A percentile compares a stretch with the other conserved stretches of the same genome.
Conservation (phyloP, 1,140 invertebrate genomes). For the Lamellibrachia luymesi region DNA sequence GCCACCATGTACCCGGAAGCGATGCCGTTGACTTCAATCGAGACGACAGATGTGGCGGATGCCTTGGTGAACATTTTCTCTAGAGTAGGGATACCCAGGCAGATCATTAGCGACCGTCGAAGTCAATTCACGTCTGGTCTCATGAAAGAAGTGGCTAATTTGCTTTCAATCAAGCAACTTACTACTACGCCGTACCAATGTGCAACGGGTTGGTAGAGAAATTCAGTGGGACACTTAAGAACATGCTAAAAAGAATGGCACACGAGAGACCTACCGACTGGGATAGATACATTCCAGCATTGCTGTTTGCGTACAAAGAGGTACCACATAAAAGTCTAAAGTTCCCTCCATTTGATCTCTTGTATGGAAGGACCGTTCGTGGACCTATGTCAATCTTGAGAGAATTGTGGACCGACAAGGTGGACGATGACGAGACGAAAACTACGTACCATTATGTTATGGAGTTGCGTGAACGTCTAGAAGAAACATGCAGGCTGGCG, state of each 20-base stretch:
- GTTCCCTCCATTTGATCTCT: slow-evolving; percentile 41
- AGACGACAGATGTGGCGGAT: too few relatives aligned
- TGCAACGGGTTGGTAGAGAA: too few relatives aligned
- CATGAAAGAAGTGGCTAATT: neutral
- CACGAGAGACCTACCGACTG: slow-evolving; percentile 22
- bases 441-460: slow-evolving; percentile 35
- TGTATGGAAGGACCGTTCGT: slow-evolving; percentile 40
- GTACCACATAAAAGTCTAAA: slow-evolving; percentile 25
- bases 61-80: slow-evolving; percentile 21
- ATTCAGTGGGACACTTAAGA: neutral
- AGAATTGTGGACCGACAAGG: slow-evolving; percentile 39
- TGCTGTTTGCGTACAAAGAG: slow-evolving; percentile 26
- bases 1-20: neutral
- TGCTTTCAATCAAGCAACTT: neutral
- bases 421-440: slow-evolving; percentile 15
- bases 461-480: slow-evolving; percentile 29
- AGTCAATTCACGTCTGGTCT: slow-evolving; percentile 20
- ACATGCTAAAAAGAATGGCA: slow-evolving; percentile 29
- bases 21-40: neutral
- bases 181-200: too few relatives aligned
- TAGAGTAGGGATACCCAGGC: slow-evolving; percentile 18
- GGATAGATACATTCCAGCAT: slow-evolving; percentile 20
- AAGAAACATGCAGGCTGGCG: slow-evolving; percentile 31
- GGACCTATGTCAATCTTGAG: slow-evolving; percentile 38
- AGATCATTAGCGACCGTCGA: slow-evolving; percentile 22